These are phyloP conservation scores for Dryadula phaetusa DNA, from an alignment of 2,888 invertebrate genomes.

Conservation along the genomic window DNA sequence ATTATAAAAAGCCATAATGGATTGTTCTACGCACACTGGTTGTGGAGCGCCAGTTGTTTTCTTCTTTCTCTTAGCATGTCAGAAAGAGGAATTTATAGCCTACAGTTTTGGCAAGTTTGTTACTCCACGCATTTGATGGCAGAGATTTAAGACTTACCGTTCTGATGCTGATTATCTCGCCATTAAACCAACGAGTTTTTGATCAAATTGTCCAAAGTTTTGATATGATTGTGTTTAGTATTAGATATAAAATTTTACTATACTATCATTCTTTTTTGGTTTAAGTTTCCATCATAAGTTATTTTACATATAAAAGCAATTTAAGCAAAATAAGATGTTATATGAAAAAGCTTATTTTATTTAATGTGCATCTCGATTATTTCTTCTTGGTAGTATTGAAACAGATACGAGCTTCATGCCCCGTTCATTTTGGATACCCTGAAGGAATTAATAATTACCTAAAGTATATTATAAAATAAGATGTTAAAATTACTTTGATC, in stretches of 20 bases:
- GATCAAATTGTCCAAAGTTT: conserved; percentile 34
- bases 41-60: conserved; percentile 41
- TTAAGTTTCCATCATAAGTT: background rate
- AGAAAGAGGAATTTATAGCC: conserved; percentile 47
- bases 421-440: conserved; percentile 2
- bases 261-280: no score
- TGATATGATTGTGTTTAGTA: background rate
- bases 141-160: conserved; percentile 44
- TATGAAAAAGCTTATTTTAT: background rate
- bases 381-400: background rate
- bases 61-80: conserved; percentile 45
- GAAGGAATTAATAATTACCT: background rate
- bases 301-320: background rate
- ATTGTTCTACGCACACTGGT: conserved; percentile 45
- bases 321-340: background rate
- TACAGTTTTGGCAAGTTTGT: conserved; percentile 47
- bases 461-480: background rate
- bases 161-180: conserved; percentile 44
- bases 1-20: conserved; percentile 44
- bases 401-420: background rate
- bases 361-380: background rate
- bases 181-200: conserved; percentile 45
- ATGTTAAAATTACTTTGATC: background rate
- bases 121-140: conserved; percentile 44
- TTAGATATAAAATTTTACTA: background rate